These are phyloP conservation scores for Osmoderma eremita DNA, from an alignment of 2,888 invertebrate species.

Conservation along the genomic window DNA sequence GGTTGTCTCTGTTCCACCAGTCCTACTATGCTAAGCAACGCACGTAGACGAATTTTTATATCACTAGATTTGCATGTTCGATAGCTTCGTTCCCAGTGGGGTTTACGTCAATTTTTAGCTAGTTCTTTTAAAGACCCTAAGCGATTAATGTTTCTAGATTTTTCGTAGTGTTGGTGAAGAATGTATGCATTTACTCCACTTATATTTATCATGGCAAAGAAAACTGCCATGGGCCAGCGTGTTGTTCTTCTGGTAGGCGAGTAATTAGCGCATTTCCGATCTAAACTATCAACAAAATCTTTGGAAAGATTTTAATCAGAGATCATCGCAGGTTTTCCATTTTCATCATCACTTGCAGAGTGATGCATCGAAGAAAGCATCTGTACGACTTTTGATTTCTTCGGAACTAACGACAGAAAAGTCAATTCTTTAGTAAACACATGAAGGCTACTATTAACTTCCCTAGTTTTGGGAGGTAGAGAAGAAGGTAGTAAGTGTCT, in stretches of 20 bases:
- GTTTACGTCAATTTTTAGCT: background rate
- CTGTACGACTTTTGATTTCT: conserved; percentile 46
- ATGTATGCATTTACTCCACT: conserved; percentile 31
- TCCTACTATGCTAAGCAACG: too few relatives aligned
- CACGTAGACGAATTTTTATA: too few relatives aligned
- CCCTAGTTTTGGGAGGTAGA: conserved; percentile 47
- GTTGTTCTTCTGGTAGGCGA: conserved; percentile 47
- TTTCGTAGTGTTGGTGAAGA: conserved; percentile 3
- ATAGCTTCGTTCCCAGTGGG: background rate
- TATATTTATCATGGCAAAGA: conserved; percentile 47
- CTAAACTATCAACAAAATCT: conserved; percentile 47
- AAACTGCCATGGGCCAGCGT: conserved; percentile 49
- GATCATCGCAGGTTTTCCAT: too few relatives aligned
- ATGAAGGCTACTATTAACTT: conserved; percentile 35
- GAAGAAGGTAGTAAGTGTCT: conserved; percentile 40
- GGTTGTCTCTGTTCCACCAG: background rate
- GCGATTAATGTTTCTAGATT: background rate
- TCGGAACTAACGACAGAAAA: conserved; percentile 49
- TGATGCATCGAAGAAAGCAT: conserved; percentile 47
- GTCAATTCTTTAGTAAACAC: conserved; percentile 51
- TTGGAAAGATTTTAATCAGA: conserved; percentile 49
- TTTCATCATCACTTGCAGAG: conserved; percentile 37
- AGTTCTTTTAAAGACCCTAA: background rate
- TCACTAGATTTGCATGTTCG: too few relatives aligned
- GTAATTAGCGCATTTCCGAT: conserved; percentile 51